phyloP scores from a whole-genome alignment of 2,888 invertebrate species.

The Caenorhabditis sp. region DNA sequence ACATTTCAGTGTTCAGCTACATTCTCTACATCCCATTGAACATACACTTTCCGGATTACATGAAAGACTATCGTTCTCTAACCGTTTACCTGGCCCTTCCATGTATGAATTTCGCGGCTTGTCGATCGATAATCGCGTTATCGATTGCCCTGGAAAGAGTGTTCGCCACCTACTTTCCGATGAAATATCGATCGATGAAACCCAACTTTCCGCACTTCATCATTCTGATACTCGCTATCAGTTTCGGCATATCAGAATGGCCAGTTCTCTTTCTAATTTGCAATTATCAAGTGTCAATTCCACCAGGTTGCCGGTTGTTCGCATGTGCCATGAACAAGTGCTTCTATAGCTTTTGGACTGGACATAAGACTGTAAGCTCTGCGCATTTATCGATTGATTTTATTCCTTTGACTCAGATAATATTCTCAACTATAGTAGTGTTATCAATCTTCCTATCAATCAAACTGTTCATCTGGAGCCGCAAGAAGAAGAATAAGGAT shows the following conservation, averaged over 20 bases:
- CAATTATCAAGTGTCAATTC: neutral
- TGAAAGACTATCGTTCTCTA: neutral
- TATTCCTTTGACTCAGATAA: neutral
- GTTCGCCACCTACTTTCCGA: neutral
- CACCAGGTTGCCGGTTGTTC: neutral
- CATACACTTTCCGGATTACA: neutral
- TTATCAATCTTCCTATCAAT: neutral
- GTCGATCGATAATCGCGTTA: constrained; percentile 2
- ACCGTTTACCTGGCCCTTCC: constrained; percentile 1
- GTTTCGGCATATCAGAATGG: neutral
- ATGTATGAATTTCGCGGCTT: neutral
- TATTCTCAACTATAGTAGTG: neutral
- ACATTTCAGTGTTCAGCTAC: neutral
- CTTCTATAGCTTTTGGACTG: constrained; percentile 11
- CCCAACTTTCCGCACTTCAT: no score
- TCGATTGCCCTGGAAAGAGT: constrained; percentile 5
- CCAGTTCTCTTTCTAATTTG: neutral
- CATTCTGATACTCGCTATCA: neutral
- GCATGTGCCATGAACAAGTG: constrained; percentile 12
- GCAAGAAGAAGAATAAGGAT: neutral
- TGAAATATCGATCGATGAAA: neutral
- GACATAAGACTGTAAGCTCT: neutral
- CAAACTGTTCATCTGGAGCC: constrained; percentile 1
- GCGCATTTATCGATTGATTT: neutral
- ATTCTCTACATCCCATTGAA: neutral